These are phyloP conservation scores for Nycticorax nycticorax DNA, from an alignment of 2,113 vertebrate genomes.

Conservation along the genomic window DNA sequence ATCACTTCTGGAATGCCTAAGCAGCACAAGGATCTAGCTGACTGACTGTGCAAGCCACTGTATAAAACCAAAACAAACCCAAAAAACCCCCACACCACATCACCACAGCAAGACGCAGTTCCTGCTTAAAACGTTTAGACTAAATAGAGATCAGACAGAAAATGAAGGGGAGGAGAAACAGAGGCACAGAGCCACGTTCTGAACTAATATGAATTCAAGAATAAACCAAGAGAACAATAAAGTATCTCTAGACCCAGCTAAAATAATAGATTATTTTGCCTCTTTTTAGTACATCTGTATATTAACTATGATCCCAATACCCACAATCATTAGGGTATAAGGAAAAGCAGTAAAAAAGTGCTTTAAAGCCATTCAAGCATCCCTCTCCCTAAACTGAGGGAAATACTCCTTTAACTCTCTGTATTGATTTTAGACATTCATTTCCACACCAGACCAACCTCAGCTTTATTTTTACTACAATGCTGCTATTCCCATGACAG, in stretches of 20 bases:
- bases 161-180: background rate
- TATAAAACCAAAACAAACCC: background rate
- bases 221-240: background rate
- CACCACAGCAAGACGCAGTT: background rate
- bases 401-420: background rate
- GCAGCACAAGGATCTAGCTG: background rate
- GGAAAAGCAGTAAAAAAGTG: background rate
- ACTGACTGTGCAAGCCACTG: background rate
- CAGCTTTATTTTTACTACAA: background rate
- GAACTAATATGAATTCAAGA: background rate
- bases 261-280: background rate
- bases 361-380: background rate
- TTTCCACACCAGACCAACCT: background rate
- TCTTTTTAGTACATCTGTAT: background rate
- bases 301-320: background rate
- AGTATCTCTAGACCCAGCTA: background rate
- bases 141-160: background rate
- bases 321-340: background rate
- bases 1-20: background rate
- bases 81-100: too few relatives aligned
- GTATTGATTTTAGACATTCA: background rate
- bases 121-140: background rate
- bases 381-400: background rate
- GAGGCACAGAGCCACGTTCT: background rate
- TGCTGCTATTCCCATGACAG: background rate